Evolutionary conservation across 1,140 invertebrate genomes (phyloP), one percentile per base, ranked within the genome.

Genomic region (Drosophila dunni): DNA sequence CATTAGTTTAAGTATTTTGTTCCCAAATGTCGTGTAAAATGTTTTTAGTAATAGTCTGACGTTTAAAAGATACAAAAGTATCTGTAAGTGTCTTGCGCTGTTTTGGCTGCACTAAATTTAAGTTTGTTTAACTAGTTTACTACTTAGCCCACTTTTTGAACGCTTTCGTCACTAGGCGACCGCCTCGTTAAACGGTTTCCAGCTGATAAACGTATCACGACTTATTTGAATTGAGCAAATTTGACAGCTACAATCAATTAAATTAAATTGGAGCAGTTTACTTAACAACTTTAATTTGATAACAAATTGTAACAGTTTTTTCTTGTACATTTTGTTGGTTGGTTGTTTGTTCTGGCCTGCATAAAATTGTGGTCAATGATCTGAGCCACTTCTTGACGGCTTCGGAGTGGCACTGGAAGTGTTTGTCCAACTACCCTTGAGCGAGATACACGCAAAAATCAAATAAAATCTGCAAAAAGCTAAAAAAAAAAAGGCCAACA

Each of bases 391-490:
- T 88, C 42, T 67, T 63, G 24, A 36, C 78, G 62, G 50, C 70
- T 78, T 36, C 17, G 74, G 74, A 63, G n/a, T n/a, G 45, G 51
- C 33, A 17, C 29, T 42, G 38, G 48, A 54, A 75, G 46, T 66
- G 45, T 7, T 46, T 40, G 24, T 64, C 24, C 51, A 36, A 29
- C 24, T 57, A 72, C 57, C 63, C 63, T 68, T 76, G 51, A 24
- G 65, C 3, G 9, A 29, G 9, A 50, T 10, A 24, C 38, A 15
- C 11, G 67, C 57, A 61, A 53, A 53, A 44, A 58, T 38, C 9
- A 5, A 42, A 57, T 63, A 44, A 69, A 73, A 81, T 89, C 83
- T 88, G 79, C 83, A 74, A 85, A 81, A 46, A 38, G 45, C 29
- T 5, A 51, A 42, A 46, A 9, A 51, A 42, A 46, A 56, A 42